Percentiles rank a stretch among this genome's conserved stretches.
Conservation (phyloP, 2,113 vertebrate species). For the Cygnus buccinator region DNA sequence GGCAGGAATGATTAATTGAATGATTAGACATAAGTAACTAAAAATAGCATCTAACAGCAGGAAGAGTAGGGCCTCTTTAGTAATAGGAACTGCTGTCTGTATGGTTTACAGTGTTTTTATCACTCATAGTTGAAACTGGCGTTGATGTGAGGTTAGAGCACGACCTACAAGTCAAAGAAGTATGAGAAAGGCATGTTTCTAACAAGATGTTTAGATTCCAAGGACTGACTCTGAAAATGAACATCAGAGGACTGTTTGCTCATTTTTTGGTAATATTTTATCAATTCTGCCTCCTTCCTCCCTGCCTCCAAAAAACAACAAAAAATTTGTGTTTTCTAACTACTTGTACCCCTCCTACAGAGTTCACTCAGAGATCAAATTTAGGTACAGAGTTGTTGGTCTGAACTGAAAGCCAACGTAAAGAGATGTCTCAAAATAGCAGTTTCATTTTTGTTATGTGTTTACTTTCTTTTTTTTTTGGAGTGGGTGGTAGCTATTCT, state of each 20-base stretch:
- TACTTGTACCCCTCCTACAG: background rate
- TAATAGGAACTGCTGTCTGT: background rate
- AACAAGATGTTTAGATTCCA: conserved; percentile 44
- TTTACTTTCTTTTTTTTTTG: background rate
- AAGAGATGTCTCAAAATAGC: conserved; percentile 29
- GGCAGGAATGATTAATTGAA: conserved; percentile 20
- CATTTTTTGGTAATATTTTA: conserved; percentile 33
- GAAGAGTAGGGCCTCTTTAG: conserved; percentile 23
- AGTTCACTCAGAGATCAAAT: background rate
- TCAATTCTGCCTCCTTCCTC: background rate
- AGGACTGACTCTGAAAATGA: conserved; percentile 3
- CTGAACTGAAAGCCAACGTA: background rate
- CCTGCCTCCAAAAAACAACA: background rate
- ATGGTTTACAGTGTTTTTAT: conserved; percentile 30
- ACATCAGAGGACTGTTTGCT: background rate
- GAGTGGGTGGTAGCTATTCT: conserved; percentile 41
- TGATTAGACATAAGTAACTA: conserved; percentile 15
- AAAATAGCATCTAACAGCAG: conserved; percentile 21
- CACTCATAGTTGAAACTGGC: conserved; percentile 7
- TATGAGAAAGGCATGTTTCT: conserved; percentile 47
- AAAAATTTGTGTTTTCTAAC: background rate
- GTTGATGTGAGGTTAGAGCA: conserved; percentile 14
- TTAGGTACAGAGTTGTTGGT: background rate
- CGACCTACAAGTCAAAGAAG: background rate
- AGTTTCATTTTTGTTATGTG: background rate